A percentile compares a stretch with the other conserved stretches of the same genome.
Evolutionary conservation across 53 echinoderm and acorn worm genomes (phyloP).

Genomic region (Holothuria leucospilota): DNA sequence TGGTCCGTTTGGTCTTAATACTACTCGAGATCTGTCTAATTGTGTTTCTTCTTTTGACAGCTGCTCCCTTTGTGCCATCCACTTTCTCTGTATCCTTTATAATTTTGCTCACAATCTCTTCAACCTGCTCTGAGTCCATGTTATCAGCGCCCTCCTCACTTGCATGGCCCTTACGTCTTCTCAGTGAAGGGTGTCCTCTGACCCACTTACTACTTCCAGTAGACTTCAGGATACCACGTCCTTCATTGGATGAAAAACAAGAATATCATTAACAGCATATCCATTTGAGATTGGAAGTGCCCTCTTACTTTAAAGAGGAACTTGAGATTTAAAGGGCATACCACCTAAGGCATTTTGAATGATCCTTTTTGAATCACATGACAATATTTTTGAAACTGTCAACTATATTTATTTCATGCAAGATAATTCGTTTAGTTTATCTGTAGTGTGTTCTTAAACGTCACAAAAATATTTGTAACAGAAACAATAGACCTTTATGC

Average conservation of each 20-base stretch:
- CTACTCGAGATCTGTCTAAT: conserved; percentile 82
- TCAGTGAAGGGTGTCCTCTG: conserved; percentile 3
- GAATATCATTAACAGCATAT: background rate
- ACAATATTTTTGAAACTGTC: too few relatives aligned
- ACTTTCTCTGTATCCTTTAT: conserved; percentile 56
- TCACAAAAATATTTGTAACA: too few relatives aligned
- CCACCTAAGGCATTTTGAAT: too few relatives aligned
- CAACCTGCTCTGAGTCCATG: conserved; percentile 25
- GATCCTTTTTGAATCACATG: too few relatives aligned
- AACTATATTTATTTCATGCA: too few relatives aligned
- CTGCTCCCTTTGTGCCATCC: conserved; percentile 58
- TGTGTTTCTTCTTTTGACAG: conserved; percentile 74
- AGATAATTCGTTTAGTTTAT: too few relatives aligned
- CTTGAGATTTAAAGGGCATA: too few relatives aligned
- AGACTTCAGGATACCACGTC: conserved; percentile 61
- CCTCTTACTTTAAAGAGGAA: too few relatives aligned
- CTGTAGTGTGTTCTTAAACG: too few relatives aligned
- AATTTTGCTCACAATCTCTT: conserved; percentile 86
- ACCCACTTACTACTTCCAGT: conserved; percentile 65
- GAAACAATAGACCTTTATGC: too few relatives aligned
- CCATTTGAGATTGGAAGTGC: too few relatives aligned
- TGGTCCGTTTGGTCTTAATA: conserved; percentile 80
- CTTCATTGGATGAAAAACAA: conserved; percentile 51
- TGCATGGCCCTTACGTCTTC: background rate
- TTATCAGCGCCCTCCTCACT: background rate